Percentiles rank a stretch among this genome's conserved stretches.
phyloP scores from a whole-genome alignment of 2,113 vertebrate species.

The Cacatua alba region DNA sequence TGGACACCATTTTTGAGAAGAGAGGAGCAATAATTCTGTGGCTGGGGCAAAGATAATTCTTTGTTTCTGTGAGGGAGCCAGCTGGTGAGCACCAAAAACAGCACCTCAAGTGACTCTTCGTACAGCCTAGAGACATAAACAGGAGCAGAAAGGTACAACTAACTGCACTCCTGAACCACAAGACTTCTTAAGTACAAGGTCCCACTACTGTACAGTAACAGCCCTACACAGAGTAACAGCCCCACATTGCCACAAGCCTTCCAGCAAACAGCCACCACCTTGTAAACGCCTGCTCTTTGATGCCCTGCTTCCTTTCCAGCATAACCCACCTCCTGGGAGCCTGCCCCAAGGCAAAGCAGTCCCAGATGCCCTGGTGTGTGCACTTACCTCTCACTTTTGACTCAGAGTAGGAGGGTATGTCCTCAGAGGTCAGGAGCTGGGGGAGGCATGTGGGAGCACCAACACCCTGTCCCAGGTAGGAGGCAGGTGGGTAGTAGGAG shows the following conservation, averaged over 20 bases:
- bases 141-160: not conserved
- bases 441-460: constrained; percentile 74
- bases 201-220: not conserved
- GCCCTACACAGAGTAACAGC: not conserved
- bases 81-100: not conserved
- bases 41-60: not conserved
- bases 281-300: not conserved
- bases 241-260: not conserved
- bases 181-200: not conserved
- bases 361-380: rapidly evolving
- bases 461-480: constrained; percentile 87
- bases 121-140: not conserved
- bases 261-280: not conserved
- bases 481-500: constrained; percentile 86
- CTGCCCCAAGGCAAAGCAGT: not conserved
- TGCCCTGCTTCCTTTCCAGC: not conserved
- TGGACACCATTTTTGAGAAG: not conserved
- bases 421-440: constrained; percentile 84
- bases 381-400: constrained; percentile 84
- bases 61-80: not conserved
- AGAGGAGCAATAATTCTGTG: not conserved
- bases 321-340: not conserved
- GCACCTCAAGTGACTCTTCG: not conserved
- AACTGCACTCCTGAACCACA: rapidly evolving
- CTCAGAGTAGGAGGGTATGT: constrained; percentile 78